A percentile compares a stretch with the other conserved stretches of the same genome.
Conservation (phyloP, 2,113 vertebrate genomes). For the Sebastes schlegelii region DNA sequence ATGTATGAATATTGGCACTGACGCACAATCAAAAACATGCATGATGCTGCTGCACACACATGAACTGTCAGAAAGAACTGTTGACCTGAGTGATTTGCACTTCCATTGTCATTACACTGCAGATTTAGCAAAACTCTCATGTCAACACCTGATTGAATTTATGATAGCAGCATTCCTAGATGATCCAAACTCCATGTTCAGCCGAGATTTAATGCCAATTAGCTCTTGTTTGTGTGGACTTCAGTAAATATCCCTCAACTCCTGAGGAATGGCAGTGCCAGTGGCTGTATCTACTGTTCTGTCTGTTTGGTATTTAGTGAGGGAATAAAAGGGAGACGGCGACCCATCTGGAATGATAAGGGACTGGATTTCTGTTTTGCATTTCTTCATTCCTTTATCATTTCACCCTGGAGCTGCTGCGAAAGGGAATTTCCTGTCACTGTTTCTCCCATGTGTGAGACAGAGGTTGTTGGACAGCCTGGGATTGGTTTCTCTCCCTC, state of each 20-base stretch:
- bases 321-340: constrained; percentile 58
- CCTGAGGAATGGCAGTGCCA: constrained; percentile 60
- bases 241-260: constrained; percentile 60
- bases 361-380: constrained; percentile 82
- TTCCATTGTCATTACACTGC: constrained; percentile 48
- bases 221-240: constrained; percentile 66
- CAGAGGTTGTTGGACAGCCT: constrained; percentile 81
- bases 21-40: constrained; percentile 60
- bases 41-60: constrained; percentile 14
- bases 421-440: constrained; percentile 86
- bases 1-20: constrained; percentile 25
- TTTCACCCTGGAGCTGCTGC: constrained; percentile 85
- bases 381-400: constrained; percentile 84
- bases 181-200: constrained; percentile 53
- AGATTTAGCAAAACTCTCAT: constrained; percentile 67
- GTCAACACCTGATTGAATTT: constrained; percentile 68
- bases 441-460: constrained; percentile 85
- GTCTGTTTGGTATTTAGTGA: constrained; percentile 62
- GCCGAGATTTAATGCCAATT: constrained; percentile 66
- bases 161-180: constrained; percentile 64
- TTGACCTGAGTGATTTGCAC: constrained; percentile 58
- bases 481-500: constrained; percentile 61
- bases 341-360: constrained; percentile 79
- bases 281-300: constrained; percentile 57
- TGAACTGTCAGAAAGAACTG: constrained; percentile 50